Conservation (phyloP, 2,888 invertebrate species). For the Athripsodes cinereus region DNA sequence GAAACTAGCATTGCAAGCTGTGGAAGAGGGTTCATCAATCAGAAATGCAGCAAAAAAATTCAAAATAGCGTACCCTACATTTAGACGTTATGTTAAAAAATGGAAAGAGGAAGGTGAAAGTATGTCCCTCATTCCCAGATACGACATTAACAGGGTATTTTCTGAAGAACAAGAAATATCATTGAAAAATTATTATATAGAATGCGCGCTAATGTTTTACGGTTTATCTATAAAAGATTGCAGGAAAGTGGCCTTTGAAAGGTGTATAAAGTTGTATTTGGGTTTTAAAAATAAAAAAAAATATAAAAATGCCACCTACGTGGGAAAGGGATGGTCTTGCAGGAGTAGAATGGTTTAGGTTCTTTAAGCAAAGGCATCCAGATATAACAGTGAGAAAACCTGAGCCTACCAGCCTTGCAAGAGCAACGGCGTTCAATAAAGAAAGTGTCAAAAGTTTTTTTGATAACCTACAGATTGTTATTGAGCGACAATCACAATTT, state of each 20-base stretch:
- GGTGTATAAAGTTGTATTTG: too few species aligned
- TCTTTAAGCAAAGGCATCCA: slow-evolving; percentile 1
- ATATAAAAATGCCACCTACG: not conserved
- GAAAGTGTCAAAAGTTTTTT: slow-evolving; percentile 4
- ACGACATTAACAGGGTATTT: not conserved
- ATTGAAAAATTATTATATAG: not conserved
- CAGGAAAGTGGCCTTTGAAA: not conserved
- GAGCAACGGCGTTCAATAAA: slow-evolving; percentile 3
- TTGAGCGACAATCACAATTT: slow-evolving; percentile 23
- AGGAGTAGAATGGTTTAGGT: not conserved
- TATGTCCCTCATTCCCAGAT: not conserved
- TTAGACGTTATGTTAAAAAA: not conserved
- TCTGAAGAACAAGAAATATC: not conserved
- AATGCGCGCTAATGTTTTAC: not conserved
- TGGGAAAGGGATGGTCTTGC: not conserved
- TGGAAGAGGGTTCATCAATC: not conserved
- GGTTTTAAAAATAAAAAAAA: not conserved
- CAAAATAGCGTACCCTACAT: not conserved
- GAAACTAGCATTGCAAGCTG: not conserved
- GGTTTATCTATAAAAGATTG: not conserved
- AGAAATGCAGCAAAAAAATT: not conserved
- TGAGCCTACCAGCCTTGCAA: not conserved
- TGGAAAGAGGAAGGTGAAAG: not conserved
- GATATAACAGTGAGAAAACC: not conserved
- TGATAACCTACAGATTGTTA: slow-evolving; percentile 7